Evolutionary conservation across 1,140 invertebrate genomes (phyloP), one percentile per base, ranked within the genome.

Genomic region (Brachionus koreanus): DNA sequence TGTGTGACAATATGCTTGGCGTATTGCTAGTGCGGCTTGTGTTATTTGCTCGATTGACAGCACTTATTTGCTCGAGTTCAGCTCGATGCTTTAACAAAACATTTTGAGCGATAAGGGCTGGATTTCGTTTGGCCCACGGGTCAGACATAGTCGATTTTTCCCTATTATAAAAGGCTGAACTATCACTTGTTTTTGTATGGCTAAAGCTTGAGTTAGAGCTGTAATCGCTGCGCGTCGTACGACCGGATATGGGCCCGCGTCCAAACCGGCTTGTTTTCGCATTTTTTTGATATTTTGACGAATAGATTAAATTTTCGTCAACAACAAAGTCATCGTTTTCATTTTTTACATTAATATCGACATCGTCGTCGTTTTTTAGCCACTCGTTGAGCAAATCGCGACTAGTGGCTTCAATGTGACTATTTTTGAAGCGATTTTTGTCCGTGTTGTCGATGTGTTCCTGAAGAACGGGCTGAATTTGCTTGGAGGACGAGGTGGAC

Each of bases 71-170:
- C 42, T 79, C 76, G 19, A 79, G 39, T 65, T 79, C 76, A 6
- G 76, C 76, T 4, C 49, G 33, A 25, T 79, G 76, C 39, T 79
- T 79, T 23, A 79, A 12, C 12, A 79, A 19, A 61, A 79, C 76
- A 29, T 79, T 79, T 65, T 79, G 76, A 65, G 76, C 76, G 16
- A 79, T 65, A 12, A 79, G 25, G 25, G 49, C 61, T n/a, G 76
- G 76, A 39, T 79, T 79, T 23, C 76, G 76, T 43, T 79, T 79
- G 10, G 46, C n/a, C 76, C 76, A 79, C 10, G 76, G 76, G 33
- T 79, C 61, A 3, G n/a, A 29, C 19, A 79, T 29, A 7, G 0
- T 19, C 61, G 49, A 61, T 61, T 65, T 79, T 19, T 79, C 76
- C 35, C 49, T 42, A 39, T 19, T 61, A 37, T 16, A 42, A 42